These are phyloP conservation scores for Adoxophyes honmai DNA, from an alignment of 1,140 invertebrate species.

Conservation along the genomic window DNA sequence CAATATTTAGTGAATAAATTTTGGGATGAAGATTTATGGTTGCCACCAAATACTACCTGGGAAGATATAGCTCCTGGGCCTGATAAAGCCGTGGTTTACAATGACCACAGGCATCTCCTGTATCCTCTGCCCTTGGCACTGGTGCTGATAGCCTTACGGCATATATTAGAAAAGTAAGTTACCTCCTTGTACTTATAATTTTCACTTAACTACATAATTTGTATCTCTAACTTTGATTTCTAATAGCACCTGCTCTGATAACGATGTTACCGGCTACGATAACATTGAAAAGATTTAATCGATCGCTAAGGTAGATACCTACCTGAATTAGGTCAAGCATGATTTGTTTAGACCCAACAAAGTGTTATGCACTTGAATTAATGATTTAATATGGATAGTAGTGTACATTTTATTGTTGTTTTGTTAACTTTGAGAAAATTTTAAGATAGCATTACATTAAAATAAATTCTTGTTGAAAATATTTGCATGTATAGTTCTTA, in stretches of 20 bases:
- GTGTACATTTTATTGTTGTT: no score
- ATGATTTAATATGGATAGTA: no score
- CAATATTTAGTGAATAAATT: conserved; percentile 79
- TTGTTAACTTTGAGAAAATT: neutral
- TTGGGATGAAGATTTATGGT: conserved; percentile 91
- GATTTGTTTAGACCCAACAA: neutral
- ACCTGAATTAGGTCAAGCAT: conserved; percentile 10
- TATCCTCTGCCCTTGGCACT: conserved; percentile 90
- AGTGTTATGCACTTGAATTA: no score
- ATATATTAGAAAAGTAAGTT: conserved; percentile 89
- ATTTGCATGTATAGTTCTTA: no score
- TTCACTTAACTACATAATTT: no score
- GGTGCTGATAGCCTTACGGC: conserved; percentile 85
- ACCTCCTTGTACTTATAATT: conserved; percentile 1
- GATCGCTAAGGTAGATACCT: neutral
- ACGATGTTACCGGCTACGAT: conserved; percentile 19
- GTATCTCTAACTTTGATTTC: conserved; percentile 7
- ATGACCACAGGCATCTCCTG: conserved; percentile 89
- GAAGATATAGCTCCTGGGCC: conserved; percentile 88
- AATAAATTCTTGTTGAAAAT: neutral
- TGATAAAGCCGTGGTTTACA: conserved; percentile 85
- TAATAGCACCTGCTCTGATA: conserved; percentile 18
- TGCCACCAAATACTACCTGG: conserved; percentile 94
- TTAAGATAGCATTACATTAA: no score
- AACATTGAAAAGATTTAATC: neutral